These are phyloP conservation scores for Uropetala carovei DNA, from an alignment of 2,888 invertebrate genomes.

Conservation along the genomic window DNA sequence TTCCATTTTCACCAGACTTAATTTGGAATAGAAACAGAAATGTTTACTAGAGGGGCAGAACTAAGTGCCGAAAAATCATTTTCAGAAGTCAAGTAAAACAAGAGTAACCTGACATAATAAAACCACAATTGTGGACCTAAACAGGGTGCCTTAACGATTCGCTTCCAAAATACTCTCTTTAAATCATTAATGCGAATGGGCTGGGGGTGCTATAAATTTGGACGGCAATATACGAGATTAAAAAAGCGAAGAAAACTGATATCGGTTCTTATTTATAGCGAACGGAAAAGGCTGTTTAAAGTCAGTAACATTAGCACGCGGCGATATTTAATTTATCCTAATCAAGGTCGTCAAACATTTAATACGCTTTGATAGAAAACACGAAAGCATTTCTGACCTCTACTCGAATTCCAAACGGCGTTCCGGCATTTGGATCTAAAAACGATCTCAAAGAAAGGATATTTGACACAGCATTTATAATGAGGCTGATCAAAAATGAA, in stretches of 20 bases:
- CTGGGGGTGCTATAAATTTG: neutral
- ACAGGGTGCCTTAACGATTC: too few relatives aligned
- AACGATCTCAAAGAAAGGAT: neutral
- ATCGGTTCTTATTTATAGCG: slow-evolving; percentile 24
- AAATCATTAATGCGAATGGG: neutral
- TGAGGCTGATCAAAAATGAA: too few relatives aligned
- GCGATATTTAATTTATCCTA: slow-evolving; percentile 51
- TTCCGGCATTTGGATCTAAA: slow-evolving; percentile 29
- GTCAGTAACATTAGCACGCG: neutral
- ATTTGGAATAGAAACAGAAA: too few relatives aligned
- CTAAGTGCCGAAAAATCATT: too few relatives aligned
- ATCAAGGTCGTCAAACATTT: slow-evolving; percentile 43
- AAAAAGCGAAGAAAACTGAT: neutral
- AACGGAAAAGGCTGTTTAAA: slow-evolving; percentile 43
- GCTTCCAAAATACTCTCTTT: too few relatives aligned
- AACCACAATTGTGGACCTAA: too few relatives aligned
- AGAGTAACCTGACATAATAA: too few relatives aligned
- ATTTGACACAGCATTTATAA: neutral
- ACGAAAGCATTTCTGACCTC: slow-evolving; percentile 25
- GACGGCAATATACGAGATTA: slow-evolving; percentile 3
- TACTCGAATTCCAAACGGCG: neutral
- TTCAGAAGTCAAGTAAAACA: too few relatives aligned
- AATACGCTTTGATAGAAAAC: slow-evolving; percentile 52
- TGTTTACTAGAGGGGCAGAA: too few relatives aligned
- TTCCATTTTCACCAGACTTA: too few relatives aligned